Conservation (phyloP, 2,113 vertebrate species). For the Gasterosteus nipponicus region DNA sequence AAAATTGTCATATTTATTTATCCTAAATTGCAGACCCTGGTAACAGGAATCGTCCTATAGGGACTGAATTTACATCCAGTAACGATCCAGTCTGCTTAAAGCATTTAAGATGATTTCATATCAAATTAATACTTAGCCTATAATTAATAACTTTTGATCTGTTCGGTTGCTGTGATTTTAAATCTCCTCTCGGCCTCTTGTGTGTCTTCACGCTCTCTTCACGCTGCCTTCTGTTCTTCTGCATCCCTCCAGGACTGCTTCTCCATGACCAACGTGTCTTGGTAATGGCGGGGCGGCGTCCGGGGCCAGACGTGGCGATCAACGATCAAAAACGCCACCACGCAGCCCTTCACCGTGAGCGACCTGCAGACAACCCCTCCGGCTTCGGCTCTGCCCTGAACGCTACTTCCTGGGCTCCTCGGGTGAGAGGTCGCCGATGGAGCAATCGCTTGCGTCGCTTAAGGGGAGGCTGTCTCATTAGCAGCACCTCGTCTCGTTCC, state of each 20-base stretch:
- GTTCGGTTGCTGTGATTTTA: background rate
- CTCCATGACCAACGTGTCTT: conserved; percentile 91
- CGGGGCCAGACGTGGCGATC: conserved; percentile 85
- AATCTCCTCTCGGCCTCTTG: background rate
- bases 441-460: background rate
- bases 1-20: background rate
- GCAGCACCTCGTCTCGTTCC: background rate
- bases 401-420: conserved; percentile 91
- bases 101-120: background rate
- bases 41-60: background rate
- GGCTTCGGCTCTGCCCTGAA: conserved; percentile 87
- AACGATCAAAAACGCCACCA: conserved; percentile 79
- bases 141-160: background rate
- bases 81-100: background rate
- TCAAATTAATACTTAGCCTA: background rate
- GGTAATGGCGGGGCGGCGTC: conserved; percentile 88
- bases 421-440: conserved; percentile 76
- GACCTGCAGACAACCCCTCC: conserved; percentile 80
- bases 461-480: background rate
- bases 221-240: background rate
- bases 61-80: too few relatives aligned
- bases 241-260: conserved; percentile 85
- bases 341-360: conserved; percentile 84
- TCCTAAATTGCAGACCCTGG: background rate
- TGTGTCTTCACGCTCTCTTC: background rate